Evolutionary conservation across 2,888 invertebrate genomes (phyloP).

Genomic region (Ceramica pisi): DNA sequence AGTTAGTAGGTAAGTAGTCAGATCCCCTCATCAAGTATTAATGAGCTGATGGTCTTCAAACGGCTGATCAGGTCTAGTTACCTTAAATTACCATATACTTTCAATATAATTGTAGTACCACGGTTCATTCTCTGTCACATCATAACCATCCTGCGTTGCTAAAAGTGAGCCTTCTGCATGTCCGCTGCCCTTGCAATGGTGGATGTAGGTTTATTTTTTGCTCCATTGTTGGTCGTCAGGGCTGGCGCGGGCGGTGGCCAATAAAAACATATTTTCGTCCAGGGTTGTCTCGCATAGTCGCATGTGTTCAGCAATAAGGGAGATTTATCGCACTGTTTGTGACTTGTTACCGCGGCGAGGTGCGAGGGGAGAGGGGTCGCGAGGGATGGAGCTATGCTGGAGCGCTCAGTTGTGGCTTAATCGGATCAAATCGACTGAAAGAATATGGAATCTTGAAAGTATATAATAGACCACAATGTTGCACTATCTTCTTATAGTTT

Average conservation of each 20-base stretch:
- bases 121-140: no score
- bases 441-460: not conserved
- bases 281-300: constrained; percentile 44
- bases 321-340: constrained; percentile 80
- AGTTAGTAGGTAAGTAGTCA: no score
- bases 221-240: constrained; percentile 54
- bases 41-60: no score
- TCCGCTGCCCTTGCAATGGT: constrained; percentile 2
- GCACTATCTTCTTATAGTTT: not conserved
- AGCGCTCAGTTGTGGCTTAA: not conserved
- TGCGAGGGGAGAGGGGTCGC: constrained; percentile 25
- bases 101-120: no score
- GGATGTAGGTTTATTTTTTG: constrained; percentile 58
- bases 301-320: constrained; percentile 72
- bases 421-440: constrained; percentile 26
- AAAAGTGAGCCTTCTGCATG: constrained; percentile 33
- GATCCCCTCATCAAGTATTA: no score
- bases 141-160: not conserved
- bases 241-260: constrained; percentile 57
- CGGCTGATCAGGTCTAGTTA: no score
- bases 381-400: constrained; percentile 9
- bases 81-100: no score
- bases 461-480: not conserved
- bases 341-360: constrained; percentile 56
- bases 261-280: constrained; percentile 76